These are phyloP conservation scores for Gortyna flavago DNA, from an alignment of 2,888 invertebrate species.

Conservation along the genomic window DNA sequence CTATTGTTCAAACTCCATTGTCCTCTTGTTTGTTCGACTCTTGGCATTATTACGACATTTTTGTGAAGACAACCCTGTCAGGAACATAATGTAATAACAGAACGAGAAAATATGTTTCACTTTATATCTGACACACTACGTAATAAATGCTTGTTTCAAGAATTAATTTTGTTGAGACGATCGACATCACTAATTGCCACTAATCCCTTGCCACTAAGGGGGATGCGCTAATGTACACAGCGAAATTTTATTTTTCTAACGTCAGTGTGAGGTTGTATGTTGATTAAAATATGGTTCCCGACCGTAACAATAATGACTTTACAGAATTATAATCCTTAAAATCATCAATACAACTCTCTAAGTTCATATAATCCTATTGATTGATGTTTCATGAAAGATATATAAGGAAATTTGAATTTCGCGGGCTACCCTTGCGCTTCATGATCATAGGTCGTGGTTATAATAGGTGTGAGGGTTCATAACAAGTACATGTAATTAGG, in stretches of 20 bases:
- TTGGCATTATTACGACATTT: slow-evolving; percentile 60
- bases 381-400: too few species aligned
- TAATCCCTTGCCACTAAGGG: slow-evolving; percentile 47
- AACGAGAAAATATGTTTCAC: slow-evolving; percentile 22
- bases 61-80: slow-evolving; percentile 45
- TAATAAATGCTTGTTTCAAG: slow-evolving; percentile 10
- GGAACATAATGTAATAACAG: slow-evolving; percentile 35
- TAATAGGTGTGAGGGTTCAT: slow-evolving; percentile 36
- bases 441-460: too few species aligned
- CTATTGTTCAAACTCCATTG: slow-evolving; percentile 70
- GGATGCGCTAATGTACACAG: background rate
- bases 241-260: too few species aligned
- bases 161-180: slow-evolving; percentile 31
- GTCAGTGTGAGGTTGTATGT: too few species aligned
- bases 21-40: slow-evolving; percentile 61
- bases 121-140: slow-evolving; percentile 14
- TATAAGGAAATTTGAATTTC: too few species aligned
- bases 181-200: slow-evolving; percentile 33
- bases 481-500: slow-evolving; percentile 34
- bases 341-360: too few species aligned
- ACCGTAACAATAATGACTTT: too few species aligned
- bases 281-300: too few species aligned
- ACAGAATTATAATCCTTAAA: too few species aligned
- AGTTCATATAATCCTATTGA: too few species aligned
- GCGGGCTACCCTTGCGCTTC: too few species aligned